Conservation (phyloP, 2,113 vertebrate genomes). For the Bombycilla garrulus region DNA sequence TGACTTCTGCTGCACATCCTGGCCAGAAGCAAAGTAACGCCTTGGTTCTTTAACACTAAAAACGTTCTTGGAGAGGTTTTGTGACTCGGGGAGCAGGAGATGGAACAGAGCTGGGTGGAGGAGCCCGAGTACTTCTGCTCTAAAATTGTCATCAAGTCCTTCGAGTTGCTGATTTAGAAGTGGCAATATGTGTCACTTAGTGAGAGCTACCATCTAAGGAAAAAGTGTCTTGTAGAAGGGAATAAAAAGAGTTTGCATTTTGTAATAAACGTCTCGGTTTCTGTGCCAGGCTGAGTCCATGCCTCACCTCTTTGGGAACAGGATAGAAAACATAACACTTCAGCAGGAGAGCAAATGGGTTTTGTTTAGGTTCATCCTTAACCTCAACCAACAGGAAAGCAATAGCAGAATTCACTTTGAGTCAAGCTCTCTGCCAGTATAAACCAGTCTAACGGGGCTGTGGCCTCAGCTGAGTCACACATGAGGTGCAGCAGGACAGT, state of each 20-base stretch:
- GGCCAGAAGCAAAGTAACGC: not conserved
- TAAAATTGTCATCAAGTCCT: not conserved
- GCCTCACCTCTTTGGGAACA: not conserved
- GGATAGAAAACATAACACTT: not conserved
- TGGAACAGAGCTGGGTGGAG: not conserved
- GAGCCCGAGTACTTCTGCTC: not conserved
- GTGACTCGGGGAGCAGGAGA: not conserved
- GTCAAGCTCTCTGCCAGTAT: not conserved
- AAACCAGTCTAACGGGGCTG: fast-evolving
- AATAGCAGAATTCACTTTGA: not conserved
- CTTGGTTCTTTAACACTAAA: not conserved
- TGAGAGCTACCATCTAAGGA: not conserved
- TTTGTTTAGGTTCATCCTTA: not conserved
- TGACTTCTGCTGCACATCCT: not conserved
- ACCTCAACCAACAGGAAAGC: not conserved
- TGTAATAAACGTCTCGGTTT: not conserved
- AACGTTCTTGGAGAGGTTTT: not conserved
- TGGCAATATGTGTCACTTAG: not conserved
- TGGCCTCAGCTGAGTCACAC: not conserved
- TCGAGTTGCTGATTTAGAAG: not conserved
- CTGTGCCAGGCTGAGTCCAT: not conserved
- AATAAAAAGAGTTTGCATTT: not conserved
- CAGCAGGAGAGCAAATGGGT: not conserved
- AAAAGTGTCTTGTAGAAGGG: not conserved
- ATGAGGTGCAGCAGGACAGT: not conserved